Evolutionary conservation across 64 coral and sea anemone species (phyloP).

Genomic region (Montipora cactus): DNA sequence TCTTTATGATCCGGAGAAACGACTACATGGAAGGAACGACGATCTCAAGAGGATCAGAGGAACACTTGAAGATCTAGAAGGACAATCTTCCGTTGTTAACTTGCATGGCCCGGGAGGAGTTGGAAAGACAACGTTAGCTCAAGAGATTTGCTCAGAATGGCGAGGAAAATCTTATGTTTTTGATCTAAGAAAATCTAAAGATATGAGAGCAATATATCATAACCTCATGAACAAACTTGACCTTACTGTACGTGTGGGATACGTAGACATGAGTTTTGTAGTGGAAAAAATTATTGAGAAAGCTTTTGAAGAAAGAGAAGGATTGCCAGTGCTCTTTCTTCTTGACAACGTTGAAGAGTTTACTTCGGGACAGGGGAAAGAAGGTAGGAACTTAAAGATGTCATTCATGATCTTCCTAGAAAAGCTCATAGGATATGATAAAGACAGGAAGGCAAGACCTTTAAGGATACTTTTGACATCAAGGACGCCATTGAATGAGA

Average conservation of each 20-base stretch:
- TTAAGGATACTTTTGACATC: constrained; percentile 16
- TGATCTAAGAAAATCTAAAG: constrained; percentile 2
- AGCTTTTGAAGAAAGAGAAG: not conserved
- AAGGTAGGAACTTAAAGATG: constrained; percentile 16
- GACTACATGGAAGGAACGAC: not conserved
- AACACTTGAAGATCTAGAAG: not conserved
- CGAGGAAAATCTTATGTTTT: not conserved
- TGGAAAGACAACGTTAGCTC: constrained; percentile 22
- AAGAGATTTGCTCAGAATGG: constrained; percentile 12
- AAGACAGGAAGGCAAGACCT: not conserved
- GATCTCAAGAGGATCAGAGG: not conserved
- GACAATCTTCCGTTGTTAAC: not conserved
- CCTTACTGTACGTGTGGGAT: not conserved
- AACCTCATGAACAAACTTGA: not conserved
- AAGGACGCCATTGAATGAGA: not conserved
- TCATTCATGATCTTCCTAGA: not conserved
- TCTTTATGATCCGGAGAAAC: not conserved
- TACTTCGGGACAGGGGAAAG: not conserved
- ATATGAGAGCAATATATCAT: not conserved
- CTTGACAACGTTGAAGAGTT: constrained; percentile 27
- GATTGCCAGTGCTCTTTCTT: constrained; percentile 8
- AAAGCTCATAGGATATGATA: constrained; percentile 1
- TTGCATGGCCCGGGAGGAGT: not conserved
- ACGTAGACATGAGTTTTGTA: not conserved
- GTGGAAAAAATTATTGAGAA: not conserved